Conservation (phyloP, 2,888 invertebrate genomes). For the Diloba caeruleocephala region DNA sequence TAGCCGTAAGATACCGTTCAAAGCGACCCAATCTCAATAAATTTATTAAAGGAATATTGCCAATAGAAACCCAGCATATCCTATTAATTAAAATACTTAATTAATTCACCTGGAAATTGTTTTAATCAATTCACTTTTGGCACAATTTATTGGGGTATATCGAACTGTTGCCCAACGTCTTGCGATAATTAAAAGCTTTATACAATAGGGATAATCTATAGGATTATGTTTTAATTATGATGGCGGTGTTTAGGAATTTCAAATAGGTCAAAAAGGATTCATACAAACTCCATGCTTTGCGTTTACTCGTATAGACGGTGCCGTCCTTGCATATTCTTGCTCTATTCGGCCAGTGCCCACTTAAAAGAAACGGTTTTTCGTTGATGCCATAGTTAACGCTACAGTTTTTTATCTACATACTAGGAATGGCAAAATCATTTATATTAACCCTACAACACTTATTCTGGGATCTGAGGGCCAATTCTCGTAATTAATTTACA, state of each 20-base stretch:
- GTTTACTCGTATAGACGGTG: background rate
- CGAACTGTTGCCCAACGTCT: constrained; percentile 65
- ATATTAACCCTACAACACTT: no score
- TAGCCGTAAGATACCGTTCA: constrained; percentile 74
- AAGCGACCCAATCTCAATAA: constrained; percentile 87
- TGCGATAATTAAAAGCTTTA: constrained; percentile 55
- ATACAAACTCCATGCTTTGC: no score
- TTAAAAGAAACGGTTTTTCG: no score
- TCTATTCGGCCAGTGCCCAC: no score
- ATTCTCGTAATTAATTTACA: no score
- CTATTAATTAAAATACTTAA: constrained; percentile 89
- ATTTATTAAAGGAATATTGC: constrained; percentile 89
- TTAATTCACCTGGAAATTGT: constrained; percentile 88
- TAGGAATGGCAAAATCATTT: no score
- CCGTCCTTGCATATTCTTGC: no score
- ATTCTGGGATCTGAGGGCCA: no score
- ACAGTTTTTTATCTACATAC: no score
- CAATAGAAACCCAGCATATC: constrained; percentile 87
- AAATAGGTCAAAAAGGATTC: constrained; percentile 1
- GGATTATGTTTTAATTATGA: constrained; percentile 51
- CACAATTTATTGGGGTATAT: constrained; percentile 87
- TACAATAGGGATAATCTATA: constrained; percentile 53
- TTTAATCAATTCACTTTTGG: constrained; percentile 86
- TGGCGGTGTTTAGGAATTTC: constrained; percentile 25
- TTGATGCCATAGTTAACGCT: no score